Base-by-base conservation (phyloP, 2,113 vertebrate species). In the Pteruthius melanotis region DNA sequence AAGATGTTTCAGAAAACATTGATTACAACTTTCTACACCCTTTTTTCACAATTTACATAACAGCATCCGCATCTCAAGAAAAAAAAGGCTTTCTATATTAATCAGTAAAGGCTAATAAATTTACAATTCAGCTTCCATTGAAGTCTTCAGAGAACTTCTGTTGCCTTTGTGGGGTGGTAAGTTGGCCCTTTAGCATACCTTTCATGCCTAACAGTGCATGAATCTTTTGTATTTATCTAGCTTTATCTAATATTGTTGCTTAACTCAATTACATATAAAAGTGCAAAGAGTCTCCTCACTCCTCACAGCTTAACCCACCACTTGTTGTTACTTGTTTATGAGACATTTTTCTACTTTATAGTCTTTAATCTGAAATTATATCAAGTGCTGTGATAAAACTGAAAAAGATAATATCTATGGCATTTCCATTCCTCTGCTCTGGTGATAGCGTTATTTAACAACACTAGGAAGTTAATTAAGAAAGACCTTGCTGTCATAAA, bases 381-480 rank as follows among this genome's bases (percentile, higher is more conserved):
- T 96, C 96, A 94, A 96, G 60, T 83, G 83, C 75, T 96, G 95
- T 94, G 83, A 96, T 96, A 97, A 97, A 96, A 97, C 54, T 65
- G 68, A 93, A 95, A 89, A 75, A 96, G 97, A 98, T 97, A 96
- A 64, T 96, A 97, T 95, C 95, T 96, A 52, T 75, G 94, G 91
- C 95, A 94, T 97, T 94, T 96, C 86, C 95, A 93, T 95, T 97
- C 94, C 95, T 97, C 95, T 95, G 78, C 92, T 92, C 87, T 40
- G 70, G 81, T 97, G 97, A 97, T 97, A 97, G 96, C 92, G 96
- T 94, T 95, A 91, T 96, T 97, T 97, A 95, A 95, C 93, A 97
- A 96, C 95, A 97, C 60, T 57, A 70, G 88, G 52, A 60, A 90
- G 93, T 97, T 98, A 96, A 97, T 98, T 97, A 97, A 98, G 97